Evolutionary conservation across 1,140 invertebrate genomes (phyloP), one percentile per base, ranked within the genome.

Genomic region (Nasonia giraulti): DNA sequence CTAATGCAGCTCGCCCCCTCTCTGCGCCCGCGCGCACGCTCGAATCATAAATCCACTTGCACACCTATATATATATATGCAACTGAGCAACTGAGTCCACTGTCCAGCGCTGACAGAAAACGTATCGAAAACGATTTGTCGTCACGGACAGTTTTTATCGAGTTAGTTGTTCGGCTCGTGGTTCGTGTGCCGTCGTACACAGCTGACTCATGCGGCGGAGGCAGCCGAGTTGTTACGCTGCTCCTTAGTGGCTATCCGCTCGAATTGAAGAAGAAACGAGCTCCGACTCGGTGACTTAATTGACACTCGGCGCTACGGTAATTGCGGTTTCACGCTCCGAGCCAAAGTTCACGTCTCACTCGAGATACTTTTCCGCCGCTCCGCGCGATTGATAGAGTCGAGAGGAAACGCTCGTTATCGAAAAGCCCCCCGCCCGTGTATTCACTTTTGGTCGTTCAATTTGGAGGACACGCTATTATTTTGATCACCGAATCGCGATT

Each of bases 11-110:
- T 33, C 33, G 2, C 33, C 33, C 33, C 5, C 33, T 33, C 33
- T 27, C 27, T 27, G 27, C 0, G 27, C 27, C 27, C 27, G 27
- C 11, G 86, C 85, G 87, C 86, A 74, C 82, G 87, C 83, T 86
- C 84, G 87, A 90, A 90, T 90, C 90, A 90, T 90, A 90, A 90
- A 90, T 90, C 87, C 44, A n/a, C 40, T 47, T 40, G 7, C 44
- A 47, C 44, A 77, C 37, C 40, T 47, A 47, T 27, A 27, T 27
- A 47, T 27, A 27, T 27, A 27, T 27, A 27, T 27, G 27, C 27
- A 27, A 27, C 27, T 27, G 27, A 27, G 27, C 27, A n/a, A n/a
- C n/a, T n/a, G n/a, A n/a, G 27, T 27, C 0, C 27, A 27, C 27
- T 27, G 27, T 27, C 27, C 27, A 27, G 27, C 27, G 27, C 27